These are phyloP conservation scores for Spea hammondii DNA, from an alignment of 2,797 vertebrate species.

Conservation along the genomic window DNA sequence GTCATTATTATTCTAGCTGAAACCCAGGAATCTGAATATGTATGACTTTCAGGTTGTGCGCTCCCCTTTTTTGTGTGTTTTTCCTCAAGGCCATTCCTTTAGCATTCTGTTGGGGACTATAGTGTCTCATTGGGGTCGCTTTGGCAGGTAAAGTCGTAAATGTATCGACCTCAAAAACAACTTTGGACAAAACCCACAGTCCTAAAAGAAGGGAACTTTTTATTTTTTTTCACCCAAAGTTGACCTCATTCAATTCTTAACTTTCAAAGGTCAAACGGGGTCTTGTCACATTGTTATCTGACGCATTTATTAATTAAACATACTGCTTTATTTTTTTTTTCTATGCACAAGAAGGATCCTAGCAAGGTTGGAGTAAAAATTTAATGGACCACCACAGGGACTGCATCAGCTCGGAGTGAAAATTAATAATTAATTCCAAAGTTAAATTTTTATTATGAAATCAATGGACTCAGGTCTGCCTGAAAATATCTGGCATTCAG, in stretches of 20 bases:
- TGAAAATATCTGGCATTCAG: constrained; percentile 27
- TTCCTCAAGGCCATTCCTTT: too few species aligned
- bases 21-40: too few species aligned
- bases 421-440: constrained; percentile 22
- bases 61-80: too few species aligned
- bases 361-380: constrained; percentile 28
- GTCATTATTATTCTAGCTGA: too few species aligned
- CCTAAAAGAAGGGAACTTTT: background rate
- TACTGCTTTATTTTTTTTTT: background rate
- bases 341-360: constrained; percentile 15
- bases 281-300: constrained; percentile 26
- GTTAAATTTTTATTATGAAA: constrained; percentile 40
- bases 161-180: too few species aligned
- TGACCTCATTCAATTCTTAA: constrained; percentile 30
- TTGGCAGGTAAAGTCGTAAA: too few species aligned
- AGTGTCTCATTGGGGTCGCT: too few species aligned
- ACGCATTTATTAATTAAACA: constrained; percentile 36
- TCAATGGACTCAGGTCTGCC: constrained; percentile 23
- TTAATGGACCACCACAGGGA: constrained; percentile 35
- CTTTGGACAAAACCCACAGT: background rate
- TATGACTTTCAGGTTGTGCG: too few species aligned
- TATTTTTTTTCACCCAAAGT: background rate
- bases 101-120: too few species aligned
- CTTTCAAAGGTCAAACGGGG: constrained; percentile 29
- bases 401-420: constrained; percentile 13